Evolutionary conservation across 2,113 vertebrate species (phyloP), one percentile per base, ranked within the genome.

Genomic region (Bubalus kerabau): DNA sequence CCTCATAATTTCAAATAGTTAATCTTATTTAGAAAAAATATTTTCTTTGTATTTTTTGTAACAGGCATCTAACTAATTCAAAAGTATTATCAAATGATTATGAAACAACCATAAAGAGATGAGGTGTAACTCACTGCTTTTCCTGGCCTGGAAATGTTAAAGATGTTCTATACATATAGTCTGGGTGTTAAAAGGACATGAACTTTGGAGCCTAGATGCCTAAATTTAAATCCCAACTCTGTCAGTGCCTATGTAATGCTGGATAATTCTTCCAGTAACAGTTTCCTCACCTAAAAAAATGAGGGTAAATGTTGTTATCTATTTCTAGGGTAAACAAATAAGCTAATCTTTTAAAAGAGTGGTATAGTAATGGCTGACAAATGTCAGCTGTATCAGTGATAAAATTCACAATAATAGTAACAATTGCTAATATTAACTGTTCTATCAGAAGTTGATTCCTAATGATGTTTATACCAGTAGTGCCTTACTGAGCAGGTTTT

Each of bases 161-260:
- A 95, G 50, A 67, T 52, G 3, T 57, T 40, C 14, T 57, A 12
- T 36, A 54, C 3, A 17, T 28, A 30, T 4, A 87, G 62, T 36
- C 24, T 54, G 16, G 30, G 32, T 54, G 48, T 46, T 93, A 76
- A n/a, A 71, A 71, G 83, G 3, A 85, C 43, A 91, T 24, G 56
- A 78, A 52, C 16, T 94, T 90, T 57, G 19, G 19, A 82, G 48
- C 2, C 13, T 94, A 94, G 89, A 95, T 57, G 40, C 1, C 11
- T 92, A 94, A 95, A 95, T 48, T 95, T 81, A 89, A 95, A 54
- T 87, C 8, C 26, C 59, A 93, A 5, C 64, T 90, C 87, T 95
- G n/a, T 46, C 59, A 81, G 5, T 86, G n/a, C 40, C 64, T 86
- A 30, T 8, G 28, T 71, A 74, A 92, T 54, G 32, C 50, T 71